These are phyloP conservation scores for Archips xylosteana DNA, from an alignment of 2,888 invertebrate genomes.

Conservation along the genomic window DNA sequence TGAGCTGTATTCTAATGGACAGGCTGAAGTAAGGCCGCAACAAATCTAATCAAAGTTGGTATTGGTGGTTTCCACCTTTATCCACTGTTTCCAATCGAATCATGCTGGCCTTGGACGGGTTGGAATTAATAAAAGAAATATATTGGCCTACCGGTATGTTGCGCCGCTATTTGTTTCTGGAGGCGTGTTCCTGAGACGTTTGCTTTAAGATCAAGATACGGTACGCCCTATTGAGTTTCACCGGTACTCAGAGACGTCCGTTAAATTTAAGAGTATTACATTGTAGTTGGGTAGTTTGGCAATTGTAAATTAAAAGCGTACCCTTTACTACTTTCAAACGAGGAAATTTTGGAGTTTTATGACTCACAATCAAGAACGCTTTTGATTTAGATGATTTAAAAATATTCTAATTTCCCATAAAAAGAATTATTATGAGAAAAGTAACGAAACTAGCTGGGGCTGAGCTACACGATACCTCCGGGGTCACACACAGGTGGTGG, in stretches of 20 bases:
- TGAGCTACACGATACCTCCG: too few relatives aligned
- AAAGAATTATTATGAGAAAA: too few relatives aligned
- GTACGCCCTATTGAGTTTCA: neutral
- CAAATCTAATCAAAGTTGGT: conserved; percentile 65
- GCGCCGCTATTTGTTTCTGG: conserved; percentile 13
- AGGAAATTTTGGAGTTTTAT: too few relatives aligned
- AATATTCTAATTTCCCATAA: too few relatives aligned
- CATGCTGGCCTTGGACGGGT: conserved; percentile 44
- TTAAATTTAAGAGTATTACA: too few relatives aligned
- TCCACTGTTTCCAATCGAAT: conserved; percentile 44
- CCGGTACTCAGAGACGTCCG: neutral
- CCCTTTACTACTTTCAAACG: too few relatives aligned
- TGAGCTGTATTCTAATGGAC: conserved; percentile 65
- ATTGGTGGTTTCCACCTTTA: conserved; percentile 45
- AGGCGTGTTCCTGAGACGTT: neutral
- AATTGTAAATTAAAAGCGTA: too few relatives aligned
- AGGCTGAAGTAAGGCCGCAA: conserved; percentile 47
- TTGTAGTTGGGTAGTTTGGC: too few relatives aligned
- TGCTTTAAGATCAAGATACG: neutral
- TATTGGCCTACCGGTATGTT: conserved; percentile 22
- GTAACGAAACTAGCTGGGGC: too few relatives aligned
- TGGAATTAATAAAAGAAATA: conserved; percentile 39
- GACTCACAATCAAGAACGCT: too few relatives aligned
- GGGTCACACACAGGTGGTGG: too few relatives aligned
- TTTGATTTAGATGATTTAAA: too few relatives aligned